Conservation (phyloP, 2,888 invertebrate genomes). For the Aleiodes alternator region DNA sequence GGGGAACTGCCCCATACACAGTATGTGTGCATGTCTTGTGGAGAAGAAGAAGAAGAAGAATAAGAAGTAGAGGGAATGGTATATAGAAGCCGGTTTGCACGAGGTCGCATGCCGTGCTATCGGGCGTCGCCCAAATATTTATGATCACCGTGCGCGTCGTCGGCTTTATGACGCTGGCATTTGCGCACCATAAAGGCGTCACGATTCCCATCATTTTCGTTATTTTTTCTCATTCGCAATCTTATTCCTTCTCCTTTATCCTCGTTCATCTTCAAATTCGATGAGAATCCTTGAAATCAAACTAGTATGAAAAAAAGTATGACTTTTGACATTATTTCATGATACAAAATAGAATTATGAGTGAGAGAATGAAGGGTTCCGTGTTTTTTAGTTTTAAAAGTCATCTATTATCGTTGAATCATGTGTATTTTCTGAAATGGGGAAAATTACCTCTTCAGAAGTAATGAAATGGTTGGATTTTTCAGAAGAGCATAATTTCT, state of each 20-base stretch:
- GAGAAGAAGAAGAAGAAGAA: conserved; percentile 6
- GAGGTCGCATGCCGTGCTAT: conserved; percentile 60
- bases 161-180: conserved; percentile 62
- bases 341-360: too few relatives aligned
- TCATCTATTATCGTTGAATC: too few relatives aligned
- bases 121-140: conserved; percentile 66
- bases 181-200: conserved; percentile 42
- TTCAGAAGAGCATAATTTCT: too few relatives aligned
- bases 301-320: too few relatives aligned
- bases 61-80: conserved; percentile 27
- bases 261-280: not conserved
- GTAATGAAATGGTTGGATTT: too few relatives aligned
- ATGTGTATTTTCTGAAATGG: too few relatives aligned
- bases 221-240: conserved; percentile 17
- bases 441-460: too few relatives aligned
- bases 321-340: too few relatives aligned
- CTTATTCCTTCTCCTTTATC: not conserved
- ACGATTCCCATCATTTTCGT: conserved; percentile 31
- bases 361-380: too few relatives aligned
- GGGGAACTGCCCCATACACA: not conserved
- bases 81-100: conserved; percentile 49
- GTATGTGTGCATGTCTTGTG: not conserved
- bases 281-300: not conserved
- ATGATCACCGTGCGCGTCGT: conserved; percentile 55
- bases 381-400: too few relatives aligned